Evolutionary conservation across 2,888 invertebrate species (phyloP), one percentile per base, ranked within the genome.

Genomic region (Galerucella calmariensis): DNA sequence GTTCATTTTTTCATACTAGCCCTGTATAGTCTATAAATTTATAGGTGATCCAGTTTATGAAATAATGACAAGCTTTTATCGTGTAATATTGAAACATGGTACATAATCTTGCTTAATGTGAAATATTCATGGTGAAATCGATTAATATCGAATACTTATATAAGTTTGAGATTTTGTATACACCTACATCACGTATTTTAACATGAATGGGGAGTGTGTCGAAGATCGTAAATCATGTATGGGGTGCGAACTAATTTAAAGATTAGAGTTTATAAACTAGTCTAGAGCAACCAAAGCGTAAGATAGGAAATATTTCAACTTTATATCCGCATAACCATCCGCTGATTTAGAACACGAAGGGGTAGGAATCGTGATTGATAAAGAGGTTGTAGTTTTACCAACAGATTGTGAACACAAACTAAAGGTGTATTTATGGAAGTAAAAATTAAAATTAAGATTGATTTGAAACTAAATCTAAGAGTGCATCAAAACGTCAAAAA

Each of bases 41-140:
- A 53, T 53, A 53, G 16, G 4, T 56, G 9, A 2, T 56, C 20
- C 20, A 6, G 20, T 56, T 56, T 20, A 56, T 56, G 10, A 56
- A 16, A 16, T 56, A 20, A 51, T 20, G 56, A 56, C 56, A 56
- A 56, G 56, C 56, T 56, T 56, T 56, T 56, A 56, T 56, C 56
- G 56, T 56, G 9, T 10, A 56, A 20, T 56, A 56, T 56, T 56
- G 1, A 56, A 56, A n/a, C 53, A 53, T 14, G 53, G 20, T 5
- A 48, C 48, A 16, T 56, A 56, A 20, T 41, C 35, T 16, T 56
- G 20, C 16, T 56, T 16, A 10, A 56, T 16, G 20, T 20, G 20
- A 10, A 56, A 20, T 16, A 2, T 56, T 16, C 10, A 16, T 56
- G 20, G 56, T 10, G 16, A 56, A 10, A 56, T 56, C 11, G 56